phyloP scores from a whole-genome alignment of 2,113 vertebrate species.

The Indicator indicator region DNA sequence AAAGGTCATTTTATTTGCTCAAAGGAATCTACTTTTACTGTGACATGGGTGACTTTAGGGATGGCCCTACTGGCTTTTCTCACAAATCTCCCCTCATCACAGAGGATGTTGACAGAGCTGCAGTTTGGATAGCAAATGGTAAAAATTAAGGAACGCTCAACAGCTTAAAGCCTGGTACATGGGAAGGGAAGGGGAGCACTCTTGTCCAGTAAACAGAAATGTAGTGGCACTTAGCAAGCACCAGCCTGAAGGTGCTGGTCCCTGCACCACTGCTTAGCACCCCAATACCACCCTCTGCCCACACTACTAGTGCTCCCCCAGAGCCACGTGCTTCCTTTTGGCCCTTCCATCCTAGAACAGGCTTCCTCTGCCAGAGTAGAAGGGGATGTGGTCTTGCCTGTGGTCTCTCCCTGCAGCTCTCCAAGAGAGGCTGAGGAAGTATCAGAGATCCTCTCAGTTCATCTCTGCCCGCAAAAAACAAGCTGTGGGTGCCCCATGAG shows the following conservation, averaged over 20 bases:
- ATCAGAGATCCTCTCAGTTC: neutral
- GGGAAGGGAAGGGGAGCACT: accelerated
- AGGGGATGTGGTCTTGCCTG: neutral
- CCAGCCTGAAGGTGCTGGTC: neutral
- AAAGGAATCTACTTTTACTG: slow-evolving; percentile 65
- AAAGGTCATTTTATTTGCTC: neutral
- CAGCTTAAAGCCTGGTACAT: neutral
- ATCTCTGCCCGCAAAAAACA: neutral
- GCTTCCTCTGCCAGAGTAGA: neutral
- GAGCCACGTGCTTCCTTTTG: neutral
- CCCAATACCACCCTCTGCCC: neutral
- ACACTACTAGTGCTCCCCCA: neutral
- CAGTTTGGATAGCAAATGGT: neutral
- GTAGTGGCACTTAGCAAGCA: neutral
- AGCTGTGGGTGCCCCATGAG: accelerated
- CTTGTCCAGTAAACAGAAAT: neutral
- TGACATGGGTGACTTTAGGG: slow-evolving; percentile 46
- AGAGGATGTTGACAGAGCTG: slow-evolving; percentile 29
- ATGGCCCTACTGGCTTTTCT: slow-evolving; percentile 68
- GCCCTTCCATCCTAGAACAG: neutral
- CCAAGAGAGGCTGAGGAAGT: neutral
- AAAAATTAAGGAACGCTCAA: neutral
- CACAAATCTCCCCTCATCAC: slow-evolving; percentile 69
- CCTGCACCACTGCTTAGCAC: accelerated
- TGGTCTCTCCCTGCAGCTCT: neutral